Base-by-base conservation (phyloP, 2,113 vertebrate species). In the Alethe castanea region DNA sequence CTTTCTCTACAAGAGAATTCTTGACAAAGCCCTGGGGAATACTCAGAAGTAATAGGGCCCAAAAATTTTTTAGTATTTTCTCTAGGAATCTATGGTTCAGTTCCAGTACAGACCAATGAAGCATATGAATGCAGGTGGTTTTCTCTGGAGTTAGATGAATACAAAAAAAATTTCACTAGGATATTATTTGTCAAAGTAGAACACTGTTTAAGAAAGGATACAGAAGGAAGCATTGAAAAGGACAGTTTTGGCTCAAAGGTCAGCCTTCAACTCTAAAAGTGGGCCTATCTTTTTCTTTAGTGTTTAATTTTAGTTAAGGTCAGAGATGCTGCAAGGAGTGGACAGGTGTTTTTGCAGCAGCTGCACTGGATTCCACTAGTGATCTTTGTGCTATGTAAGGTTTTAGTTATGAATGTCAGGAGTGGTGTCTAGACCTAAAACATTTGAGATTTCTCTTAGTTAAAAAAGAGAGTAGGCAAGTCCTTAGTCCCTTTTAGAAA, bases 361-460 rank as follows among this genome's bases (percentile, higher is more conserved):
- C 3, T 14, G 33, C 23, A 22, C 9, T 45, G 13, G 17, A 72
- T 67, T 83, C 47, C 13, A 38, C 0, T 0, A 35, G 14, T 47
- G 23, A 65, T 28, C 6, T 64, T 77, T 80, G 40, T 72, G 17
- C 22, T 47, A 17, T 5, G 7, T 42, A 64, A 54, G 3, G 6
- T 44, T 62, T 44, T 29, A 48, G 10, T 47, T 33, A 9, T n/a
- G 15, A 77, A 31, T 57, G 24, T 62, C n/a, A 62, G 8, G 28
- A 91, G 48, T 18, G 3, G 77, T 42, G 6, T 23, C 12, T 23
- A 52, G 29, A 73, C 4, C 25, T 31, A 31, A 89, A 86, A 67
- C 4, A 36, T 44, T 19, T 67, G 19, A 54, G 33, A 28, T 59
- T 62, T 4, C 2, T 33, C 38, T 24, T 20, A 33, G 23, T 42